phyloP scores from a whole-genome alignment of 2,888 invertebrate genomes.

The Phaonia tiefii region DNA sequence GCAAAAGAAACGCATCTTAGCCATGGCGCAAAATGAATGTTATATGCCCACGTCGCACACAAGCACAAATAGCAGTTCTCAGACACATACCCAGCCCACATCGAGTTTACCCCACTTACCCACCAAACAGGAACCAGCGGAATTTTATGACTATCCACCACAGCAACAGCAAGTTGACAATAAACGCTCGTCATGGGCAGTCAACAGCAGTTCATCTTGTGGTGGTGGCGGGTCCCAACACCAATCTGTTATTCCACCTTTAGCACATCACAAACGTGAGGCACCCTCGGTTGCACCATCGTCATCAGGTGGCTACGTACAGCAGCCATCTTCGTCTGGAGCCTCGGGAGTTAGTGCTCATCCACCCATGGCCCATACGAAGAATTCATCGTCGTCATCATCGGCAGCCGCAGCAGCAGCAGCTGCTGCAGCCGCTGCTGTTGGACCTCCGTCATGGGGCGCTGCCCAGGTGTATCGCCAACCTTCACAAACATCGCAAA shows the following conservation, averaged over 20 bases:
- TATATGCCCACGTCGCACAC: constrained; percentile 82
- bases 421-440: constrained; percentile 76
- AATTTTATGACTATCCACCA: constrained; percentile 79
- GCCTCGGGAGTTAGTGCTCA: constrained; percentile 55
- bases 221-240: constrained; percentile 69
- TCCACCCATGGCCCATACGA: constrained; percentile 80
- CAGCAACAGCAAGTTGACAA: constrained; percentile 73
- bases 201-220: constrained; percentile 70
- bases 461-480: constrained; percentile 80
- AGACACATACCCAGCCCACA: constrained; percentile 59
- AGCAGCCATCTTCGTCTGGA: constrained; percentile 72
- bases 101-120: constrained; percentile 78
- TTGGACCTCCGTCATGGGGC: constrained; percentile 79
- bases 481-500: constrained; percentile 71
- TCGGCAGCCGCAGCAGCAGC: constrained; percentile 75
- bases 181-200: constrained; percentile 81
- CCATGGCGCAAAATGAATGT: constrained; percentile 91
- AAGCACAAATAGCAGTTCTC: constrained; percentile 67
- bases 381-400: constrained; percentile 76
- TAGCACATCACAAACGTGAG: constrained; percentile 80
- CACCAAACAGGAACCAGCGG: constrained; percentile 80
- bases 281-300: constrained; percentile 76
- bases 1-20: constrained; percentile 93
- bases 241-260: constrained; percentile 80
- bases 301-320: constrained; percentile 69